phyloP scores from a whole-genome alignment of 2,797 vertebrate species.

The Numenius phaeopus region DNA sequence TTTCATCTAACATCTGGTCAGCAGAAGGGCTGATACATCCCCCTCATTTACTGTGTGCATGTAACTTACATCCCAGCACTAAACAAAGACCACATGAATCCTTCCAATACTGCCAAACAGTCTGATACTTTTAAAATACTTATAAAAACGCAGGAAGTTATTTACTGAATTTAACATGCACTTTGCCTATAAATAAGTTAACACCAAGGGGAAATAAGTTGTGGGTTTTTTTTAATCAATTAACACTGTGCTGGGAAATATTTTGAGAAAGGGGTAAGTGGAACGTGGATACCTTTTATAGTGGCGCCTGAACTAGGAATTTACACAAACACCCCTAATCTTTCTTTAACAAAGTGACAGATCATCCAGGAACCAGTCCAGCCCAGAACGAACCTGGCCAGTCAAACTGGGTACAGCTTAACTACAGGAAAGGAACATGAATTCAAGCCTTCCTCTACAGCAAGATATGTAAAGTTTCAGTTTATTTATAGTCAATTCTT shows the following conservation, averaged over 20 bases:
- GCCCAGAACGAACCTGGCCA: background rate
- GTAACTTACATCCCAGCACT: constrained; percentile 80
- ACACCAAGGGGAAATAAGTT: background rate
- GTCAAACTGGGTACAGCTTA: background rate
- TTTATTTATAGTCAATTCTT: constrained; percentile 29
- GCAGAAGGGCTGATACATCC: constrained; percentile 73
- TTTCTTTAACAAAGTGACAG: background rate
- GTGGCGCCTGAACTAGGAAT: background rate
- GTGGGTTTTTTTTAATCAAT: constrained; percentile 3
- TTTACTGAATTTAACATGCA: constrained; percentile 59
- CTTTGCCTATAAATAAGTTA: constrained; percentile 57
- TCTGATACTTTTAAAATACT: constrained; percentile 35
- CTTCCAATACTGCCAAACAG: constrained; percentile 35
- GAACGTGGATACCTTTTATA: constrained; percentile 13
- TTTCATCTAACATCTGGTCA: constrained; percentile 83
- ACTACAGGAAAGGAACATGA: background rate
- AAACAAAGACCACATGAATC: constrained; percentile 86
- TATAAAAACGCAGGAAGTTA: constrained; percentile 58
- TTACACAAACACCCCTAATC: background rate
- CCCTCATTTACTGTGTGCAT: constrained; percentile 73
- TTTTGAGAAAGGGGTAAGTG: background rate
- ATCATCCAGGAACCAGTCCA: background rate
- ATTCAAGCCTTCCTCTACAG: background rate
- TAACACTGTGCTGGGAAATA: constrained; percentile 9
- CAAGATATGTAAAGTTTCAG: background rate